Evolutionary conservation across 2,113 vertebrate genomes (phyloP).

Genomic region (Sander lucioperca): DNA sequence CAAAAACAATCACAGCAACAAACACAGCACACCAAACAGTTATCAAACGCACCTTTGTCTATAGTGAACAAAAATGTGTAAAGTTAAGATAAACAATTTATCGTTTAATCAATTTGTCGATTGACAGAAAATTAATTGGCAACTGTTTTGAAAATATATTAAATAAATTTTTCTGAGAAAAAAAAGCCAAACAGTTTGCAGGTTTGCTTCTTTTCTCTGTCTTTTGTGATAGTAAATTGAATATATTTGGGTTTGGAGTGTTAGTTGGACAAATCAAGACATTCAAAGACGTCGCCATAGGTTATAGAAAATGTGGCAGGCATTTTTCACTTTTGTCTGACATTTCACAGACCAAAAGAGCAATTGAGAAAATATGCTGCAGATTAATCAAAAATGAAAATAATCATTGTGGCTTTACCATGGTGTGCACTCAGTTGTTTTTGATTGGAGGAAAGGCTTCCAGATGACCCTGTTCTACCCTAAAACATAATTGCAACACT

Average conservation of each 20-base stretch:
- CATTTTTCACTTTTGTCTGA: neutral
- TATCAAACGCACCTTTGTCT: too few species aligned
- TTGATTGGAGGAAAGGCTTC: neutral
- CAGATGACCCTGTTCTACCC: neutral
- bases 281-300: neutral
- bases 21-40: too few species aligned
- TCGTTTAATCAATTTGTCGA: too few species aligned
- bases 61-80: too few species aligned
- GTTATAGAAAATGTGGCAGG: neutral
- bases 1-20: too few species aligned
- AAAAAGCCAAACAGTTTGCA: too few species aligned
- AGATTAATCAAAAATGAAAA: neutral
- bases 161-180: too few species aligned
- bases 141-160: too few species aligned
- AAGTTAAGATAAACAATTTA: too few species aligned
- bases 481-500: neutral
- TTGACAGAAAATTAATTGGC: too few species aligned
- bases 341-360: neutral
- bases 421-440: neutral
- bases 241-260: neutral
- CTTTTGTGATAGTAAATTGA: too few species aligned
- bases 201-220: too few species aligned
- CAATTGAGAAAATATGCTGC: neutral
- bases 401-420: neutral
- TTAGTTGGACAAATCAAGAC: neutral